Percentiles rank a stretch among this genome's conserved stretches.
These are phyloP conservation scores for Pagetopsis macropterus DNA, from an alignment of 2,797 vertebrate species.

Conservation along the genomic window DNA sequence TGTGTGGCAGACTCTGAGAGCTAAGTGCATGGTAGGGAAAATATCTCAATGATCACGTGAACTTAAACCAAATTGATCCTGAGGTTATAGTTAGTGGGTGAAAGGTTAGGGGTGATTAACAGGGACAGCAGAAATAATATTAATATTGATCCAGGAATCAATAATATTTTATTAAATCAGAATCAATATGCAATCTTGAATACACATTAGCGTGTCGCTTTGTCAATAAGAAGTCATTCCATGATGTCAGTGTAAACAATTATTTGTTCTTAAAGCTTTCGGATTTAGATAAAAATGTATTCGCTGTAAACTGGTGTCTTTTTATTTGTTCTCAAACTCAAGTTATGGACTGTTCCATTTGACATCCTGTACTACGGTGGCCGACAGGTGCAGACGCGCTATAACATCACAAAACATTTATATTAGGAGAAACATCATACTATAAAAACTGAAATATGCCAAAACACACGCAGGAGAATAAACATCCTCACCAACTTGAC, in stretches of 20 bases:
- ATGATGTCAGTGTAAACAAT: neutral
- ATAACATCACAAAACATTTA: no score
- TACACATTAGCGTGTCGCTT: slow-evolving; percentile 4
- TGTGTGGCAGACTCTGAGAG: neutral
- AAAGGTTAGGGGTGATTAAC: slow-evolving; percentile 46
- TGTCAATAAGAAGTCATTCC: neutral
- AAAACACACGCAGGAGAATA: no score
- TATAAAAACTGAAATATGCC: no score
- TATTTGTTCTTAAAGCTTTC: neutral
- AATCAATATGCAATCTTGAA: slow-evolving; percentile 23
- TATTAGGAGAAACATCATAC: no score
- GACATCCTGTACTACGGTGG: neutral
- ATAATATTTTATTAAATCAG: slow-evolving; percentile 46
- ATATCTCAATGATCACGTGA: neutral
- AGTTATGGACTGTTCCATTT: neutral
- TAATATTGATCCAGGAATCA: slow-evolving; percentile 34
- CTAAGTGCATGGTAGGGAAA: neutral
- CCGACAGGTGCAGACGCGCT: no score
- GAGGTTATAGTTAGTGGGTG: slow-evolving; percentile 15
- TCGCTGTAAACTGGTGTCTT: no score
- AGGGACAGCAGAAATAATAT: slow-evolving; percentile 14
- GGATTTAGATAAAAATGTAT: neutral
- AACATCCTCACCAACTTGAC: no score
- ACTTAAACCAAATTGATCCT: slow-evolving; percentile 11
- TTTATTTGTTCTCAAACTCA: neutral